Evolutionary conservation across 2,797 vertebrate species (phyloP).

Genomic region (Poeciliopsis presidionis): DNA sequence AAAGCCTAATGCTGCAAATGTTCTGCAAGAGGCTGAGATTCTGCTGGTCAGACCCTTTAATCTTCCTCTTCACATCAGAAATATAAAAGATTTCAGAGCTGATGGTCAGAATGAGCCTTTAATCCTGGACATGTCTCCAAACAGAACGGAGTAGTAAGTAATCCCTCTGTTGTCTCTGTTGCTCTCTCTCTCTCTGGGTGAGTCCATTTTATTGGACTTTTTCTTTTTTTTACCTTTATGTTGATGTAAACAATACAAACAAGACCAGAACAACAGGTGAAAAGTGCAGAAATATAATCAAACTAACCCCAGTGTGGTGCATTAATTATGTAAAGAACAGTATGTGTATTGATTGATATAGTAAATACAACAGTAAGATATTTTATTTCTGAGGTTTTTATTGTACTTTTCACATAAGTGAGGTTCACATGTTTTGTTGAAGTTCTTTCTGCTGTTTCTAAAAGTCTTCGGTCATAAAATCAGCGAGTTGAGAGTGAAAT

Average conservation of each 20-base stretch:
- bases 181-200: neutral
- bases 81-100: neutral
- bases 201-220: neutral
- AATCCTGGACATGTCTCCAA: conserved; percentile 6
- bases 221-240: neutral
- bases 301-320: neutral
- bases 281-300: neutral
- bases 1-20: neutral
- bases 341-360: neutral
- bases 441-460: neutral
- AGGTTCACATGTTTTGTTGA: neutral
- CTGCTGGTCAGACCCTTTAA: neutral
- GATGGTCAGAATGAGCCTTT: conserved; percentile 8
- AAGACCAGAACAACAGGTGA: neutral
- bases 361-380: neutral
- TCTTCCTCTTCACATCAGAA: neutral
- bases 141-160: neutral
- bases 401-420: neutral
- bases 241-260: neutral
- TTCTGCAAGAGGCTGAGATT: neutral
- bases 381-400: neutral
- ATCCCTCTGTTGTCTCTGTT: neutral
- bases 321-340: neutral
- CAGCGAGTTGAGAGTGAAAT: neutral
- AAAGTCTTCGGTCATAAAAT: neutral